Base-by-base conservation (phyloP, 2,888 invertebrate species). In the Philereme vetulata region DNA sequence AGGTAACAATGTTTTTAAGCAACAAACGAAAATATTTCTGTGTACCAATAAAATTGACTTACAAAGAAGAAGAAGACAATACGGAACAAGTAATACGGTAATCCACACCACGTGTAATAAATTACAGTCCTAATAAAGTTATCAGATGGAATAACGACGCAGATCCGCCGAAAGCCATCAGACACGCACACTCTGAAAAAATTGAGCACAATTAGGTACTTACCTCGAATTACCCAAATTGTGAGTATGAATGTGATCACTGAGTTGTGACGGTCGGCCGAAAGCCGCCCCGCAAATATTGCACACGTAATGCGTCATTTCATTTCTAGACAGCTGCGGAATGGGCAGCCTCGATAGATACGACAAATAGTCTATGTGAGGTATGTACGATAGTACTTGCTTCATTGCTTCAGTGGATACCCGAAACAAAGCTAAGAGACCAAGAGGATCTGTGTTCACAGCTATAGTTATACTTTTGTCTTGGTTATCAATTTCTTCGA, bases 401-500 rank as follows among this genome's bases (percentile, higher is more conserved):
- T 74, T 82, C 4, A 88, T 60, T 0, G 84, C 72, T 9, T 86
- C 88, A 1, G 80, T 75, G 2, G 89, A 88, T 45, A 89, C 71
- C 21, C 74, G 78, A 47, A 90, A 43, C 43, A 90, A 66, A 2
- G 82, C 79, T 0, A 82, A 52, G 8, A 89, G 65, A 7, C 88
- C 82, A 0, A 90, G 56, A 5, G 90, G 90, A 51, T 90, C 91
- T 4, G 90, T 90, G 56, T 90, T 90, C n/a, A 88, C 85, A 4
- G 86, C 88, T 58, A 84, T 84, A 0, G 85, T 81, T 68, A 83
- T 80, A 43, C 51, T 71, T 5, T 61, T 54, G n/a, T 61, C 51
- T 4, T 56, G 55, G 33, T 53, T 45, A 10, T 33, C 48, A 4
- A 71, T 65, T 45, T 76, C 73, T 61, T 78, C 68, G 4, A 72